Percentiles rank a stretch among this genome's conserved stretches.
Conservation (phyloP, 2,797 vertebrate genomes). For the Uromys caudimaculatus region DNA sequence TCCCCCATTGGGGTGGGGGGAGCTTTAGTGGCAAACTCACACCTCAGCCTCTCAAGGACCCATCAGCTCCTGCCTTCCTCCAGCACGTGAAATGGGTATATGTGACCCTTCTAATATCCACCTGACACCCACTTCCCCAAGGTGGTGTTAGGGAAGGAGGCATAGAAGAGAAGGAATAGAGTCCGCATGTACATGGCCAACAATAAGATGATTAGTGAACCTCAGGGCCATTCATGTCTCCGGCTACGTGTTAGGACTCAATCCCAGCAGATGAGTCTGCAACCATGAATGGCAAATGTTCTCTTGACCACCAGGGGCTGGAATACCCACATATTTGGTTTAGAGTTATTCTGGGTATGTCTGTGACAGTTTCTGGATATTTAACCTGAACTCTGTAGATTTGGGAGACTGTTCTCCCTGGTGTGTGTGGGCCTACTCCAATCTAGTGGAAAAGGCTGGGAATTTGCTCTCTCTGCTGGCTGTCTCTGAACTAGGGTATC, state of each 20-base stretch:
- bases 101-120: too few species aligned
- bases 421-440: not conserved
- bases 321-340: not conserved
- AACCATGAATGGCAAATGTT: not conserved
- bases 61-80: not conserved
- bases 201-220: not conserved
- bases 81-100: not conserved
- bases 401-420: not conserved
- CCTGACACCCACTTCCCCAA: not conserved
- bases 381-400: not conserved
- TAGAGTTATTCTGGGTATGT: not conserved
- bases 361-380: not conserved
- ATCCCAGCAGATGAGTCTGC: not conserved
- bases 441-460: not conserved
- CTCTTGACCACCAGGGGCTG: fast-evolving
- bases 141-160: not conserved
- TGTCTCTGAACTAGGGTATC: not conserved
- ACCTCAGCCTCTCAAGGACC: not conserved
- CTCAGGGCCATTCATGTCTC: not conserved
- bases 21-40: fast-evolving
- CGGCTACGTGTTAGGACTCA: not conserved
- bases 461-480: not conserved
- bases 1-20: not conserved
- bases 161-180: not conserved
- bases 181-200: not conserved